Evolutionary conservation across 2,797 vertebrate species (phyloP).

Genomic region (Gobio occitaniae): DNA sequence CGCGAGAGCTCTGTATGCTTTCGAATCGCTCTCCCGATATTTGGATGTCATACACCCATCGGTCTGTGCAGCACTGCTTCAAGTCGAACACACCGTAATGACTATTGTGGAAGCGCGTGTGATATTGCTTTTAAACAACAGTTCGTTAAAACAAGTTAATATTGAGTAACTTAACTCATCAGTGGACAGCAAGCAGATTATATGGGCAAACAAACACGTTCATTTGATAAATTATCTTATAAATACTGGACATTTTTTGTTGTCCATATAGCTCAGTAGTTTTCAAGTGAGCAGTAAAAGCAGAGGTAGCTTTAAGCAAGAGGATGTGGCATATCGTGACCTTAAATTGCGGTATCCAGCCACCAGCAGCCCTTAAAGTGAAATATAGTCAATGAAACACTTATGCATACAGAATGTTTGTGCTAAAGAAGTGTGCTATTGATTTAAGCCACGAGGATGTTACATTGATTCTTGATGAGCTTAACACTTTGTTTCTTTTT

Average conservation of each 20-base stretch:
- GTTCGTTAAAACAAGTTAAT: background rate
- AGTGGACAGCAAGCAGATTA: too few species aligned
- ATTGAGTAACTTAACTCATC: background rate
- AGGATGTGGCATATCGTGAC: slow-evolving; percentile 18
- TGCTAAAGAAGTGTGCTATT: background rate
- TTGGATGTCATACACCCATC: too few species aligned
- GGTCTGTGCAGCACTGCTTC: too few species aligned
- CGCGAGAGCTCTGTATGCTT: too few species aligned
- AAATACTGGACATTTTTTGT: too few species aligned
- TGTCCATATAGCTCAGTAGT: too few species aligned
- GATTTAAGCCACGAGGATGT: background rate
- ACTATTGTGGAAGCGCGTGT: background rate
- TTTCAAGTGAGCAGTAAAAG: too few species aligned
- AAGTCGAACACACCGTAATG: background rate
- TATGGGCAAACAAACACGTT: too few species aligned
- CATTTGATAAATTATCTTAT: too few species aligned
- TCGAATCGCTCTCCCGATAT: too few species aligned
- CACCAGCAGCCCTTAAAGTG: background rate
- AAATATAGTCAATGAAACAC: background rate
- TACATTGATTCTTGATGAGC: background rate
- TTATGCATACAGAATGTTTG: background rate
- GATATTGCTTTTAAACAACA: too few species aligned
- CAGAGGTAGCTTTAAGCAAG: background rate
- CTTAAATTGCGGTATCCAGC: background rate
- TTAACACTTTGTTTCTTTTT: slow-evolving; percentile 5